Evolutionary conservation across 2,113 vertebrate species (phyloP).

Genomic region (Cololabis saira): DNA sequence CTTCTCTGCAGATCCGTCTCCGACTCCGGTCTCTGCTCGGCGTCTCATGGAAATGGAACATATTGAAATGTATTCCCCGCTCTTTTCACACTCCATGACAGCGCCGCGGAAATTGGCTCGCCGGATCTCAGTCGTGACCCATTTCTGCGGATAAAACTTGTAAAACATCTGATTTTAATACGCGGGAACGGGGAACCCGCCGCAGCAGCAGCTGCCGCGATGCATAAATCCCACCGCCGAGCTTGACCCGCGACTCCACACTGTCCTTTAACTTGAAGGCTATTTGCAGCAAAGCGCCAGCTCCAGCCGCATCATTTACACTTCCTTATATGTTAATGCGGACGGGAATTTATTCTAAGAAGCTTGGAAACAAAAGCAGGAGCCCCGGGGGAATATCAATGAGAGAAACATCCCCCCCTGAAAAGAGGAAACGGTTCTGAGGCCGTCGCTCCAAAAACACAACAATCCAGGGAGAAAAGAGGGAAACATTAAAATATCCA

Average conservation of each 20-base stretch:
- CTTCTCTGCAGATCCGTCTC: neutral
- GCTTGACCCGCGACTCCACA: slow-evolving; percentile 74
- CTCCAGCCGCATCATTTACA: slow-evolving; percentile 60
- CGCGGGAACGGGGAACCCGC: slow-evolving; percentile 39
- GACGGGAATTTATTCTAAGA: slow-evolving; percentile 68
- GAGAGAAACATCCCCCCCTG: slow-evolving; percentile 67
- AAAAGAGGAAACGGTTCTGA: slow-evolving; percentile 71
- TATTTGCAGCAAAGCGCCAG: slow-evolving; percentile 64
- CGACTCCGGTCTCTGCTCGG: no score
- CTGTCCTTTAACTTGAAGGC: slow-evolving; percentile 73
- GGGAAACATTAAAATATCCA: no score
- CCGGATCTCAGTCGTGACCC: slow-evolving; percentile 60
- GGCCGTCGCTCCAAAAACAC: neutral
- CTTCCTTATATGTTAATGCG: slow-evolving; percentile 74
- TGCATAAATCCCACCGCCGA: slow-evolving; percentile 64
- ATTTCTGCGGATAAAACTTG: slow-evolving; percentile 71
- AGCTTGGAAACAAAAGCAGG: slow-evolving; percentile 31
- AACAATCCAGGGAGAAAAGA: no score
- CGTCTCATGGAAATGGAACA: slow-evolving; percentile 60
- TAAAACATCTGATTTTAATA: slow-evolving; percentile 76
- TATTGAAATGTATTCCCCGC: slow-evolving; percentile 61
- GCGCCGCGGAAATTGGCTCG: slow-evolving; percentile 62
- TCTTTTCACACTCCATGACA: slow-evolving; percentile 65
- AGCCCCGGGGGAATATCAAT: slow-evolving; percentile 59
- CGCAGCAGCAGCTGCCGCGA: slow-evolving; percentile 47